Conservation (phyloP, 1,140 invertebrate genomes). For the Pseudomyrmex gracilis region DNA sequence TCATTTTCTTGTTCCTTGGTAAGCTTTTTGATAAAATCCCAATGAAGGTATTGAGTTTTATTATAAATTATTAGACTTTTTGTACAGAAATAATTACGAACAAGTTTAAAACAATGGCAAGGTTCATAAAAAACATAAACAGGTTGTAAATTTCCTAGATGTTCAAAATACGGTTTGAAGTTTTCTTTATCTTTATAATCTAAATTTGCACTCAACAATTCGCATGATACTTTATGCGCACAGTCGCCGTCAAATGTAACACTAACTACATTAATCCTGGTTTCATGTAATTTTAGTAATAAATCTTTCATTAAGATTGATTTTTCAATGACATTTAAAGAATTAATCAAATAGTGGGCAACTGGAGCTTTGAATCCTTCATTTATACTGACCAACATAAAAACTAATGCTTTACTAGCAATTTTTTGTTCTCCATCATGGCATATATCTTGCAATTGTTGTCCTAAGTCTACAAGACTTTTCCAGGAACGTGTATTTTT, state of each 20-base stretch:
- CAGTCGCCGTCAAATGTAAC: not conserved
- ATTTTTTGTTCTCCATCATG: not conserved
- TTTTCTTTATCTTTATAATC: conserved; percentile 9
- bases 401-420: conserved; percentile 33
- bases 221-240: not conserved
- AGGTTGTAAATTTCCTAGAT: conserved; percentile 44
- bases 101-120: conserved; percentile 67
- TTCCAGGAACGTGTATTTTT: not conserved
- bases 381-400: conserved; percentile 61
- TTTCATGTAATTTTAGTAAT: conserved; percentile 5
- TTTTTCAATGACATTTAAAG: conserved; percentile 9
- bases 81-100: conserved; percentile 61
- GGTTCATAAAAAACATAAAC: conserved; percentile 69
- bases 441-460: not conserved
- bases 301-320: conserved; percentile 1
- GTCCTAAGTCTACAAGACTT: conserved; percentile 1
- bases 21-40: not conserved
- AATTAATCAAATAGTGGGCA: conserved; percentile 46
- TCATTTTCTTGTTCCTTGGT: not conserved
- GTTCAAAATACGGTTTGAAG: conserved; percentile 57
- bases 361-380: conserved; percentile 57
- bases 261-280: not conserved
- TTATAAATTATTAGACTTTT: conserved; percentile 29
- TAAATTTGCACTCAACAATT: conserved; percentile 39
- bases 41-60: not conserved